Base-by-base conservation (phyloP, 2,113 vertebrate genomes). In the Stigmatopora nigra region DNA sequence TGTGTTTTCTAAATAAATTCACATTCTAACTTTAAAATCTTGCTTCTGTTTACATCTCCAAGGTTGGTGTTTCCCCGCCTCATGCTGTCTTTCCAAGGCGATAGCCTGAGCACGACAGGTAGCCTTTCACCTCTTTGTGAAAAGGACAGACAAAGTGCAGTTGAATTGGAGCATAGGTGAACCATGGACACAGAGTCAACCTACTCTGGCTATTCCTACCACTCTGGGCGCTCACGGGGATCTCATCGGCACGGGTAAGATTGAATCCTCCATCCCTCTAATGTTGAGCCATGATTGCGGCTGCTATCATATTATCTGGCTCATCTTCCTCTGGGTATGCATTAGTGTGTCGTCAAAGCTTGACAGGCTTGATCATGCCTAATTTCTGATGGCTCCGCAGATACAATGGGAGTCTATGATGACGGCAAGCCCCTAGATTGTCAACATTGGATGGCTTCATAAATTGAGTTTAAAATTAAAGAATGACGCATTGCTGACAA, bases 101-200 rank as follows among this genome's bases (percentile, higher is more conserved):
- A 87, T 83, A 59, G 70, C 75, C 64, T 82, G 79, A 86, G 73
- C 22, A 58, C 80, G 69, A 67, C 65, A 2, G 46, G 25, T 5
- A 58, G 67, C 63, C 19, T 75, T 41, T 75, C 59, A 63, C 79
- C 70, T 66, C 58, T 1, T 68, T 71, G 77, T 75, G 60, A 48
- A 78, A 67, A 65, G 79, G 80, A 80, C 71, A 61, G 60, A 48
- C 22, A 5, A 2, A 25, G 46, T 63, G 46, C 73, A 38, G 70
- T 72, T 61, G 52, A 45, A 66, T 6, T 35, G 67, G 46, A 52
- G 59, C 73, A 81, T 79, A 79, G 73, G 78, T 59, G 81, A 82
- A 70, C 88, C 87, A 98, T 98, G 96, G 96, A 98, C 89, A 98
- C 94, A 12, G 95, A 98, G 87, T 98, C 96, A 1, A 95, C 92